Evolutionary conservation across 2,797 vertebrate genomes (phyloP).

Genomic region (Bufotes viridis): DNA sequence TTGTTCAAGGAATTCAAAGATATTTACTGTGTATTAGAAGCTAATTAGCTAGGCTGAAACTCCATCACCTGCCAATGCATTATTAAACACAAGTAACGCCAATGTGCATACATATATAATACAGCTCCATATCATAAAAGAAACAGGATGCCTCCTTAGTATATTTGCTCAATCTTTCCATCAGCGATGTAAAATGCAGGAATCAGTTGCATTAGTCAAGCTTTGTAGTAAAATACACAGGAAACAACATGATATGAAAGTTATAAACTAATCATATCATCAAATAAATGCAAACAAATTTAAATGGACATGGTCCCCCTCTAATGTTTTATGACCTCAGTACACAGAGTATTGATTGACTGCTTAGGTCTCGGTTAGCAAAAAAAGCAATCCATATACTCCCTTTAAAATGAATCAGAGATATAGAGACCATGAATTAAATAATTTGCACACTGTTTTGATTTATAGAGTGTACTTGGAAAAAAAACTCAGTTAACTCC

Average conservation of each 20-base stretch:
- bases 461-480: too few species aligned
- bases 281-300: neutral
- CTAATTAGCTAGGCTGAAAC: constrained; percentile 74
- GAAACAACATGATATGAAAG: neutral
- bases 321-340: neutral
- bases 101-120: constrained; percentile 21
- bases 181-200: neutral
- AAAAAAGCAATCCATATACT: too few species aligned
- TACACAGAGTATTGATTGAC: neutral
- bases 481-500: too few species aligned
- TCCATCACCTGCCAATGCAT: constrained; percentile 71
- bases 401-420: too few species aligned
- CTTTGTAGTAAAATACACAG: neutral
- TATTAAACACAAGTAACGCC: constrained; percentile 66
- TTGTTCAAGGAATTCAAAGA: constrained; percentile 68
- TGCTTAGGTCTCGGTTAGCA: too few species aligned
- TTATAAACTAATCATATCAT: neutral
- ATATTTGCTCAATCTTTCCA: neutral
- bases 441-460: too few species aligned
- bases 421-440: too few species aligned
- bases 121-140: constrained; percentile 11
- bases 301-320: neutral
- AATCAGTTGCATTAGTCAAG: neutral
- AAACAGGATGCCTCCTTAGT: constrained; percentile 1
- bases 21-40: constrained; percentile 75